Conservation (phyloP, 2,113 vertebrate genomes). For the Corythaixoides concolor region DNA sequence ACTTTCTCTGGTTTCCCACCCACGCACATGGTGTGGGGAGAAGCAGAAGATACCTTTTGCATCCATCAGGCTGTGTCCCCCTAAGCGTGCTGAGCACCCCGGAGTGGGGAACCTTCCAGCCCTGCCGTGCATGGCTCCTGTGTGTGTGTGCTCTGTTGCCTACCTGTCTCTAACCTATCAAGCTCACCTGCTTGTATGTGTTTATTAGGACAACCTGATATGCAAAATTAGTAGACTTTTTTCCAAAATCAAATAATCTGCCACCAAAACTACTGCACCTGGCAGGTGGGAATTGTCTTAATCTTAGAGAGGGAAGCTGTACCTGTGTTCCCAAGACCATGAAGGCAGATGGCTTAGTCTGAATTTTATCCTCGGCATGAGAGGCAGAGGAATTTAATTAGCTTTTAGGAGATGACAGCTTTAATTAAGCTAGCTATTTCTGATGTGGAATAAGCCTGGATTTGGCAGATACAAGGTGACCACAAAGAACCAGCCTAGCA, state of each 20-base stretch:
- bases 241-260: background rate
- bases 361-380: background rate
- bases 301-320: background rate
- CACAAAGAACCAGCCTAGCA: background rate
- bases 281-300: background rate
- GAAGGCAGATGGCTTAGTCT: background rate
- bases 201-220: background rate
- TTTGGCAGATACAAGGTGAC: background rate
- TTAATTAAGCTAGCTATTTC: background rate
- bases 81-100: rapidly evolving
- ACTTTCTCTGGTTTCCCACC: background rate
- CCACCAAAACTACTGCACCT: background rate
- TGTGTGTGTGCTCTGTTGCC: too few relatives aligned
- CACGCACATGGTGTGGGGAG: rapidly evolving
- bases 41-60: background rate
- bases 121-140: too few relatives aligned
- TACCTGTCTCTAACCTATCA: background rate
- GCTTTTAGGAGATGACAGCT: background rate
- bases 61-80: background rate
- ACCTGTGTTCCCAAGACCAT: background rate
- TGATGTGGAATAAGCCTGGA: background rate
- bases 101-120: rapidly evolving
- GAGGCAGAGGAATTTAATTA: background rate
- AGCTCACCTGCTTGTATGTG: rapidly evolving
- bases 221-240: background rate